Evolutionary conservation across 2,797 vertebrate species (phyloP).

Genomic region (Pangasius mekongensis): DNA sequence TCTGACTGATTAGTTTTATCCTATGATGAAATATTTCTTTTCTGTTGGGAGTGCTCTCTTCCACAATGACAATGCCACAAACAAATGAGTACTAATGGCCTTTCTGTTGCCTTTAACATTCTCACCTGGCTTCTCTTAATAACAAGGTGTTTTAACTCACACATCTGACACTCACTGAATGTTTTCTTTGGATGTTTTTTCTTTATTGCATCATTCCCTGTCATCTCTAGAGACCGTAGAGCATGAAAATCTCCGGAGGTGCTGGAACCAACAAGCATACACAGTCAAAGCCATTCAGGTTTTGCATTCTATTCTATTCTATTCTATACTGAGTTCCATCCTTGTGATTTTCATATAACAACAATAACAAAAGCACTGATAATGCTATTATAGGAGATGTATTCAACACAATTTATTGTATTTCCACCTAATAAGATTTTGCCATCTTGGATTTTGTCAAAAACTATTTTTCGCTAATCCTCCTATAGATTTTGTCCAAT

Average conservation of each 20-base stretch:
- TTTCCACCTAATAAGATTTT: no score
- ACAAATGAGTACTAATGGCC: neutral
- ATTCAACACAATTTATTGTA: no score
- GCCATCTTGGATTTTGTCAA: no score
- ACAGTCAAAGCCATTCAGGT: neutral
- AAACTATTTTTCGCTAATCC: no score
- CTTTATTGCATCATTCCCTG: neutral
- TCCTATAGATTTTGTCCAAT: no score
- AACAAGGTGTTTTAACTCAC: neutral
- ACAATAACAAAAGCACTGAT: neutral
- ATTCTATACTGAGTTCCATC: neutral
- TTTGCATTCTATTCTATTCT: neutral
- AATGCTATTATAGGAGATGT: no score
- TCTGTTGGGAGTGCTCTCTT: neutral
- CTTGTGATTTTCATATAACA: neutral
- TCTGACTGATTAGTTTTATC: neutral
- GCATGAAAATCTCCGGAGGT: conserved; percentile 8
- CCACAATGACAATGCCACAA: neutral
- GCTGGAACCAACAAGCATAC: neutral
- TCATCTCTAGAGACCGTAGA: neutral
- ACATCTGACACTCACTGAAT: neutral
- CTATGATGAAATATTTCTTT: neutral
- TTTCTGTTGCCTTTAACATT: neutral
- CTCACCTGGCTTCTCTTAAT: neutral
- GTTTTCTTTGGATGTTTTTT: neutral